phyloP scores from a whole-genome alignment of 1,140 invertebrate species.

The Ladona fulva region DNA sequence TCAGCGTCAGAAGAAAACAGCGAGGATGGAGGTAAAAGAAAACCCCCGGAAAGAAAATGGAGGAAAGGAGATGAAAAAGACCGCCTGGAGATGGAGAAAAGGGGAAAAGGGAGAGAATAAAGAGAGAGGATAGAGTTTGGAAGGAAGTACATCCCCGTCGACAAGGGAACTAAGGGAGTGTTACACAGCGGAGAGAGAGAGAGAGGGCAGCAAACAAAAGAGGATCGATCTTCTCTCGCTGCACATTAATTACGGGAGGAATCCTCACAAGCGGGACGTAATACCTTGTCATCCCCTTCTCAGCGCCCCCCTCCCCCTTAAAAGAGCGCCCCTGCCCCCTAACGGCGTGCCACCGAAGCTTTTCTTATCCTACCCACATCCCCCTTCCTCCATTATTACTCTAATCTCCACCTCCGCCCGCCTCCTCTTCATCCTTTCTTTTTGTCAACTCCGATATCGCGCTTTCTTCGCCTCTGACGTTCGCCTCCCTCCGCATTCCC shows the following conservation, averaged over 20 bases:
- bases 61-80: no score
- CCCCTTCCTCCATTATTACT: neutral
- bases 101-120: no score
- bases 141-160: neutral
- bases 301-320: neutral
- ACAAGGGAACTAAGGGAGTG: neutral
- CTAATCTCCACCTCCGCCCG: neutral
- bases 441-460: neutral
- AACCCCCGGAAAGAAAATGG: no score
- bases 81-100: no score
- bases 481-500: neutral
- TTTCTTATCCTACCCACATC: neutral
- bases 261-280: conserved; percentile 14
- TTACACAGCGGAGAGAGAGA: neutral
- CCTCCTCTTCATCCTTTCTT: neutral
- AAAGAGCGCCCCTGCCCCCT: no score
- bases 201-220: conserved; percentile 6
- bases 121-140: neutral
- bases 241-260: conserved; percentile 17
- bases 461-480: neutral
- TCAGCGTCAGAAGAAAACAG: neutral
- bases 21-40: neutral
- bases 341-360: neutral
- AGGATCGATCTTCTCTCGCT: conserved; percentile 13
- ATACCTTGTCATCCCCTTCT: conserved; percentile 15